These are phyloP conservation scores for Mesembrinibis cayennensis DNA, from an alignment of 2,113 vertebrate genomes.

Conservation along the genomic window DNA sequence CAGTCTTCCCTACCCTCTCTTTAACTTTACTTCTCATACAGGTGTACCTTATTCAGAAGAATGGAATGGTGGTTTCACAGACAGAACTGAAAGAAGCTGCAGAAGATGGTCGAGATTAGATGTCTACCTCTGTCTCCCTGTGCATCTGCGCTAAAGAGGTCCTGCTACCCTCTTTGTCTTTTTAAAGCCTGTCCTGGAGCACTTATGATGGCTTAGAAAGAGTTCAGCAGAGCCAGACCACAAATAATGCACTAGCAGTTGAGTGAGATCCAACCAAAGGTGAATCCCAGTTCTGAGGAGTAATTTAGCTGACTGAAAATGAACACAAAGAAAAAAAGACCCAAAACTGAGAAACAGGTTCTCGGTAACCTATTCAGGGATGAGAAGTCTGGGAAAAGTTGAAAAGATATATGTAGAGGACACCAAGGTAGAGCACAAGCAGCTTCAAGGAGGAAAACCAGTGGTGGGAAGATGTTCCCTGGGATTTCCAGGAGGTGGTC, in stretches of 20 bases:
- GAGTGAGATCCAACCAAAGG: neutral
- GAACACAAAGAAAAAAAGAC: neutral
- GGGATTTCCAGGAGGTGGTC: neutral
- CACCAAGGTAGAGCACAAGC: neutral
- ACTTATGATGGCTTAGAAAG: neutral
- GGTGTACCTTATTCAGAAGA: neutral
- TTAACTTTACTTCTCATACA: neutral
- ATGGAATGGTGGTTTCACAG: neutral
- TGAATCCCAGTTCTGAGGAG: neutral
- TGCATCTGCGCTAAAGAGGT: neutral
- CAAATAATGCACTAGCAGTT: neutral
- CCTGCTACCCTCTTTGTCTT: neutral
- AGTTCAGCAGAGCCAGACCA: neutral
- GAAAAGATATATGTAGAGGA: neutral
- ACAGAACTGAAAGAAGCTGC: neutral
- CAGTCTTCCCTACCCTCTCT: neutral
- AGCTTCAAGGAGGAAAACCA: neutral
- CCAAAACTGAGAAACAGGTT: neutral
- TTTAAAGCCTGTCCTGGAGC: neutral
- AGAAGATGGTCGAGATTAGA: neutral
- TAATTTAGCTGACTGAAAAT: neutral
- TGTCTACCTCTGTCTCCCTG: neutral
- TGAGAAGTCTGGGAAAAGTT: neutral
- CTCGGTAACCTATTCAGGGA: neutral
- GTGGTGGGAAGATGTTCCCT: neutral